Evolutionary conservation across 1,140 invertebrate genomes (phyloP).

Genomic region (Galleria mellonella): DNA sequence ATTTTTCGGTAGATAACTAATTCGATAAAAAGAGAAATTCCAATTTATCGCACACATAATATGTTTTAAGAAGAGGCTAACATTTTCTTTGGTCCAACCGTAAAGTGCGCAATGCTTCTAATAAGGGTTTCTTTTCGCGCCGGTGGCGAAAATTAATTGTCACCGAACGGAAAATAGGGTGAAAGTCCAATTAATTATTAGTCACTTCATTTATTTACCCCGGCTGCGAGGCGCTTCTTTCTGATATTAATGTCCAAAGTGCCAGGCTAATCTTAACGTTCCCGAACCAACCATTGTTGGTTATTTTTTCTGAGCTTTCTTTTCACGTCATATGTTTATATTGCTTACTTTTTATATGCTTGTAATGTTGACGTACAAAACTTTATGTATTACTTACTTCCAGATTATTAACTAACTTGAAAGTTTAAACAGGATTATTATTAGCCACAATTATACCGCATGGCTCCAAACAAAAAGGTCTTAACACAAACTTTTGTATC

Average conservation of each 20-base stretch:
- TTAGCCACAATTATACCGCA: conserved; percentile 31
- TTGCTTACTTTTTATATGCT: too few species aligned
- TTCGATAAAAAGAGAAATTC: too few species aligned
- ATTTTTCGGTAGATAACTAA: too few species aligned
- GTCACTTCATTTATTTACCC: conserved; percentile 73
- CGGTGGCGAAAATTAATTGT: conserved; percentile 69
- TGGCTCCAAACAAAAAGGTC: conserved; percentile 35
- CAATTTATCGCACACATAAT: too few species aligned
- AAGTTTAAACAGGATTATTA: conserved; percentile 25
- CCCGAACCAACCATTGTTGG: background rate
- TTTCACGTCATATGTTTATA: background rate
- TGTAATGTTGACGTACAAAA: too few species aligned
- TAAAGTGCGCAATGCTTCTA: conserved; percentile 51
- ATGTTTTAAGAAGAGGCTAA: conserved; percentile 8
- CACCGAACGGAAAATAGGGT: conserved; percentile 72
- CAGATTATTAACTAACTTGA: too few species aligned
- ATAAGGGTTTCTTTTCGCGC: conserved; percentile 68
- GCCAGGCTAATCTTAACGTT: conserved; percentile 32
- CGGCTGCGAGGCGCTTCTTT: conserved; percentile 46
- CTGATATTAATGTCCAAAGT: conserved; percentile 58
- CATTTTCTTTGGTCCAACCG: conserved; percentile 46
- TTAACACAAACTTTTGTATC: conserved; percentile 42
- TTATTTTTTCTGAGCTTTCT: background rate
- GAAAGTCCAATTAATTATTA: conserved; percentile 74
- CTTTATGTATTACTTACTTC: too few species aligned